phyloP scores from a whole-genome alignment of 2,113 vertebrate species.

The Callipepla californica region DNA sequence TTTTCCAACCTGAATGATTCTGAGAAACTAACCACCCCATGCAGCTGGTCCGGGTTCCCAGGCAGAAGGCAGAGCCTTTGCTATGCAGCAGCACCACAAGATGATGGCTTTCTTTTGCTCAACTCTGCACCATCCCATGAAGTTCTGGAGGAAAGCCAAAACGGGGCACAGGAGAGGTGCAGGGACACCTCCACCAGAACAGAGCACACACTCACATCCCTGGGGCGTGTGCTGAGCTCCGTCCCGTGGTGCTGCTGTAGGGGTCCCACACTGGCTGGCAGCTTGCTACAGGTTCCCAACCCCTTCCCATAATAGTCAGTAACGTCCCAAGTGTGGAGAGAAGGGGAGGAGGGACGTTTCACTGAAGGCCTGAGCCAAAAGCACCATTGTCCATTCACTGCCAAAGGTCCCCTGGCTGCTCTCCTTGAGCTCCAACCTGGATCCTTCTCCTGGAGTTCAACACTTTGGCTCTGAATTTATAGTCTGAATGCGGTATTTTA shows the following conservation, averaged over 20 bases:
- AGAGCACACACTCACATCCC: neutral
- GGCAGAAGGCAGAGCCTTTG: neutral
- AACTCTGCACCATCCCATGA: rapidly evolving
- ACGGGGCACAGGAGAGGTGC: neutral
- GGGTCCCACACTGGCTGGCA: rapidly evolving
- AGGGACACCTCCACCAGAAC: neutral
- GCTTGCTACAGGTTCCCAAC: rapidly evolving
- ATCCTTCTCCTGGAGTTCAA: neutral
- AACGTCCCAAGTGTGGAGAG: neutral
- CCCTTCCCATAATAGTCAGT: neutral
- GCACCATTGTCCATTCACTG: neutral
- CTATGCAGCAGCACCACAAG: neutral
- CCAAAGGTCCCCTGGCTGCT: neutral
- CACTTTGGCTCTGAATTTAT: neutral
- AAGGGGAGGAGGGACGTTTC: neutral
- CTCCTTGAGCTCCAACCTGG: neutral
- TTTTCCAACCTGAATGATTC: too few relatives aligned
- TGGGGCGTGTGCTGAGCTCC: neutral
- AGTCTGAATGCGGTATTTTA: neutral
- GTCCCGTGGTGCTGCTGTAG: rapidly evolving
- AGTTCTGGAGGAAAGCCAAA: neutral
- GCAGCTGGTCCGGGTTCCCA: neutral
- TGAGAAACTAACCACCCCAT: rapidly evolving
- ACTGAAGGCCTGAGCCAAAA: neutral
- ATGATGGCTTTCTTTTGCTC: neutral